phyloP scores from a whole-genome alignment of 2,888 invertebrate species.

The Fragum whitleyi region DNA sequence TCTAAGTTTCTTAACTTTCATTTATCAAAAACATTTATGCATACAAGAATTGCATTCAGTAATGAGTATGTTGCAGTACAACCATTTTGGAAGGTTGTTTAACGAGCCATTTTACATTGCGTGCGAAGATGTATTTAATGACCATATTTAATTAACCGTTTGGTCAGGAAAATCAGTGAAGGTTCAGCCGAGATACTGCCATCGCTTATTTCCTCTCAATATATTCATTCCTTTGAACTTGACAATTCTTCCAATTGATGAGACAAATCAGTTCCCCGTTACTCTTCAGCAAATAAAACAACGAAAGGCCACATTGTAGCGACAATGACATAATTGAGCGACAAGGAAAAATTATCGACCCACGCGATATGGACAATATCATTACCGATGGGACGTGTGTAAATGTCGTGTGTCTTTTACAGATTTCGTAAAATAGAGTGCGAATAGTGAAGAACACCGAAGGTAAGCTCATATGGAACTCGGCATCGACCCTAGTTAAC shows the following conservation, averaged over 20 bases:
- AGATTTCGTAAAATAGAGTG: too few species aligned
- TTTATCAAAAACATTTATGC: too few species aligned
- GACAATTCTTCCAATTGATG: background rate
- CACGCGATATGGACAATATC: background rate
- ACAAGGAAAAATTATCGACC: background rate
- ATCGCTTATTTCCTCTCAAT: background rate
- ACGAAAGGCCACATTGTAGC: conserved; percentile 2
- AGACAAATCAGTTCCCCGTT: background rate
- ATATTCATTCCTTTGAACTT: conserved; percentile 7
- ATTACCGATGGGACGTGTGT: background rate
- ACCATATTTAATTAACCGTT: background rate
- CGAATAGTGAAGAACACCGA: too few species aligned
- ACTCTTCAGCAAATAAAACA: conserved; percentile 4
- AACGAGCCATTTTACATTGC: conserved; percentile 6
- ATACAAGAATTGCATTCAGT: too few species aligned
- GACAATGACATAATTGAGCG: conserved; percentile 19
- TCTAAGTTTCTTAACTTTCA: too few species aligned
- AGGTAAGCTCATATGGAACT: too few species aligned
- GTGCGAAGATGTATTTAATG: conserved; percentile 1
- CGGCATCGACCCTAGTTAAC: too few species aligned
- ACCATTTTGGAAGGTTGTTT: too few species aligned
- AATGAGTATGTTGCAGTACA: too few species aligned
- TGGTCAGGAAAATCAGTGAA: background rate
- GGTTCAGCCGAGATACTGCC: background rate
- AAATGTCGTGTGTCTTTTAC: background rate